Conservation (phyloP, 2,797 vertebrate genomes). For the Cyclopterus lumpus region DNA sequence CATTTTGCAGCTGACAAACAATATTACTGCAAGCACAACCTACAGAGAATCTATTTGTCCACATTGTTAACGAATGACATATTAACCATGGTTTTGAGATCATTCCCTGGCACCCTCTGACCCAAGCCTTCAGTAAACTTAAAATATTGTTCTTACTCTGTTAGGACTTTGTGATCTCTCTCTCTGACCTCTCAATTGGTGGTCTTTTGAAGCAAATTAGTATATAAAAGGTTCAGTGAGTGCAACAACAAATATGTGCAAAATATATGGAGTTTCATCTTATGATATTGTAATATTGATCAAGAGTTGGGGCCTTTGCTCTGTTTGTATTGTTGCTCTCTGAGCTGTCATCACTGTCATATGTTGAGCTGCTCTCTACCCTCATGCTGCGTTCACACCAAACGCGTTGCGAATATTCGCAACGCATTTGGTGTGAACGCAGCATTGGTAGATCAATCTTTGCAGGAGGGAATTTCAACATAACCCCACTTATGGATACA, state of each 20-base stretch:
- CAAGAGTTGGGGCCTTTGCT: not conserved
- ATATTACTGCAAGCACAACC: not conserved
- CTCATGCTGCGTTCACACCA: no score
- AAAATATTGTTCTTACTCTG: not conserved
- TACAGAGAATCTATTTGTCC: not conserved
- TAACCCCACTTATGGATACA: not conserved
- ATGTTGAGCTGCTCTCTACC: slow-evolving; percentile 17
- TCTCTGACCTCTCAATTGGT: not conserved
- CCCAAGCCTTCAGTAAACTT: not conserved
- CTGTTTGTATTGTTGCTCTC: slow-evolving; percentile 12
- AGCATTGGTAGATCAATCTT: slow-evolving; percentile 9
- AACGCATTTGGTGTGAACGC: no score
- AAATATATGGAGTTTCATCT: not conserved
- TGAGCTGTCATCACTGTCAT: slow-evolving; percentile 40
- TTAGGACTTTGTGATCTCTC: not conserved
- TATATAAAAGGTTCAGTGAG: no score
- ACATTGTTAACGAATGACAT: not conserved
- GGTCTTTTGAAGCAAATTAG: not conserved
- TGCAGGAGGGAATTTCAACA: slow-evolving; percentile 6
- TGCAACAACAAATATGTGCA: not conserved
- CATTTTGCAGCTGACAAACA: not conserved
- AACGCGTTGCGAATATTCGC: no score
- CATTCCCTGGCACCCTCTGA: not conserved
- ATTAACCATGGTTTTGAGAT: slow-evolving; percentile 4
- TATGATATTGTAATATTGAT: not conserved